phyloP scores from a whole-genome alignment of 2,888 invertebrate species.

The Acrobasis suavella region DNA sequence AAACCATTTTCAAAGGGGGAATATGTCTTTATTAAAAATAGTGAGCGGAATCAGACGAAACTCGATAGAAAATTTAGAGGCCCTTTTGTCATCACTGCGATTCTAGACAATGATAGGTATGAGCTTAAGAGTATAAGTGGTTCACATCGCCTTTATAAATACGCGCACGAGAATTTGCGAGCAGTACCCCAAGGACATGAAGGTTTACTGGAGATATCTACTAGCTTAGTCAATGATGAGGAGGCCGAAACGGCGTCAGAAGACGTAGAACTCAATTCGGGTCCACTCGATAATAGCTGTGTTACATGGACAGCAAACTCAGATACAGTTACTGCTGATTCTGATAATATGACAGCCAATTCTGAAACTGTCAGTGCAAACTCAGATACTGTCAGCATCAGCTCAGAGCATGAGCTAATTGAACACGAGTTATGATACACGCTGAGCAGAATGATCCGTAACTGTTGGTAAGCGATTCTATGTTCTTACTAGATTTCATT shows the following conservation, averaged over 20 bases:
- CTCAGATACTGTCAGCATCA: background rate
- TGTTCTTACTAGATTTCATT: background rate
- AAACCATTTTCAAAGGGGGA: no score
- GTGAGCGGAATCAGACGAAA: no score
- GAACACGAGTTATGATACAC: slow-evolving; percentile 14
- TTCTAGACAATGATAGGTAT: no score
- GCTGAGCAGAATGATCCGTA: no score
- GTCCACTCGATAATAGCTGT: background rate
- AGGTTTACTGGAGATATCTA: slow-evolving; percentile 29
- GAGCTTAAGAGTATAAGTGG: background rate
- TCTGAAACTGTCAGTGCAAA: slow-evolving; percentile 10
- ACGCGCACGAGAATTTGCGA: slow-evolving; percentile 1
- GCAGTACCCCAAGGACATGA: no score
- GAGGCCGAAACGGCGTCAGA: slow-evolving; percentile 30
- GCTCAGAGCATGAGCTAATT: no score
- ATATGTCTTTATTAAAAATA: no score
- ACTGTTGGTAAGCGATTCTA: slow-evolving; percentile 7
- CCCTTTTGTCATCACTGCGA: no score
- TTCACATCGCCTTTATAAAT: background rate
- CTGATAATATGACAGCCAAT: slow-evolving; percentile 16
- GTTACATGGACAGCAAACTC: no score
- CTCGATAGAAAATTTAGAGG: no score
- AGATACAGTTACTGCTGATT: background rate
- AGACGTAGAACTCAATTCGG: background rate
- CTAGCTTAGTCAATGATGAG: slow-evolving; percentile 19